These are phyloP conservation scores for Acanthoscelides obtectus DNA, from an alignment of 2,888 invertebrate genomes.

Conservation along the genomic window DNA sequence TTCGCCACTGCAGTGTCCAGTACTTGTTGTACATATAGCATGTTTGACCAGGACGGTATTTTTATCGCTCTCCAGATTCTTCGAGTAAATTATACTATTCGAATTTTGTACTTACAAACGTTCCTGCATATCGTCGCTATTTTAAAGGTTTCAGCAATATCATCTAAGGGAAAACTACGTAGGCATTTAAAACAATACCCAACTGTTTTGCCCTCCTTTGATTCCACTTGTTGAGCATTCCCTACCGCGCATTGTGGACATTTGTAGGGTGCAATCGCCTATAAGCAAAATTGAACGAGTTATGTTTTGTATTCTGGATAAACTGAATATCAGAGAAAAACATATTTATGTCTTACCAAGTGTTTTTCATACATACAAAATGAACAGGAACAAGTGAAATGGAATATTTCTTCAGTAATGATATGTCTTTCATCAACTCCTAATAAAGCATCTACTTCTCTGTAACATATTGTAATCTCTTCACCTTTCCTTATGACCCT, in stretches of 20 bases:
- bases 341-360: conserved; percentile 13
- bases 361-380: conserved; percentile 22
- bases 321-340: neutral
- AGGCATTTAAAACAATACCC: conserved; percentile 19
- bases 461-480: conserved; percentile 29
- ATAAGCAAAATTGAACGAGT: conserved; percentile 5
- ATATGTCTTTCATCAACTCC: conserved; percentile 17
- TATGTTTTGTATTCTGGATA: neutral
- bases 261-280: conserved; percentile 21
- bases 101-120: conserved; percentile 21
- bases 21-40: too few species aligned
- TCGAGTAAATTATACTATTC: too few species aligned
- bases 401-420: conserved; percentile 21
- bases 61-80: too few species aligned
- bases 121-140: conserved; percentile 15
- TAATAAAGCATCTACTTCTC: conserved; percentile 22
- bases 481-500: conserved; percentile 23
- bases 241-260: conserved; percentile 20
- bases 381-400: conserved; percentile 24
- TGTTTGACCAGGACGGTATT: too few species aligned
- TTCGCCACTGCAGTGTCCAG: too few species aligned
- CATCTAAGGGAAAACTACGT: conserved; percentile 10
- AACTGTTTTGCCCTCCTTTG: conserved; percentile 1
- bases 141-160: conserved; percentile 11
- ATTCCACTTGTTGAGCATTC: conserved; percentile 13